phyloP scores from a whole-genome alignment of 2,113 vertebrate genomes.

The Sapajus apella region DNA sequence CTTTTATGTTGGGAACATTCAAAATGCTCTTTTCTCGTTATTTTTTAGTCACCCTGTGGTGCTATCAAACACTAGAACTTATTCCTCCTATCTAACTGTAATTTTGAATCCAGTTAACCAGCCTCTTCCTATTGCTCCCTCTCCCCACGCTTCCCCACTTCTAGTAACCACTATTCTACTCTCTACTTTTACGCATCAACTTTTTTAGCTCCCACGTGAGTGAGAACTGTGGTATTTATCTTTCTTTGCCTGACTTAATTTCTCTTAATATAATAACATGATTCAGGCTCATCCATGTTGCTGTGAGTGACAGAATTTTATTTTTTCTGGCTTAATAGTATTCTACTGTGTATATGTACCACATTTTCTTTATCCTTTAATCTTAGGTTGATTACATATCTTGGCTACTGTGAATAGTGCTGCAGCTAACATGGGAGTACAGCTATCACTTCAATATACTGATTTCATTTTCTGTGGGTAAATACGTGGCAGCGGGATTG shows the following conservation, averaged over 20 bases:
- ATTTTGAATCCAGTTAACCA: not conserved
- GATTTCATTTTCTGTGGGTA: not conserved
- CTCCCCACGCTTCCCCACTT: not conserved
- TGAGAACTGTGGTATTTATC: not conserved
- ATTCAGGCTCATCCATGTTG: not conserved
- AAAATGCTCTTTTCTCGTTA: not conserved
- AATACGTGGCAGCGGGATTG: not conserved
- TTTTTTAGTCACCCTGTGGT: not conserved
- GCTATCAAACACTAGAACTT: not conserved
- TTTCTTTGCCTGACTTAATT: not conserved
- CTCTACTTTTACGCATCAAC: not conserved
- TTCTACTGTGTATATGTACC: not conserved
- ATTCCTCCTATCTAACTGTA: not conserved
- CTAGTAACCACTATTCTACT: not conserved
- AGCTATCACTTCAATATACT: not conserved
- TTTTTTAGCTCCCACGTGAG: not conserved
- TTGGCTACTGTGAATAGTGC: not conserved
- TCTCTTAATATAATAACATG: not conserved
- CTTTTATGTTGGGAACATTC: not conserved
- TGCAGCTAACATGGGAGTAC: not conserved
- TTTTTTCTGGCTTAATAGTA: not conserved
- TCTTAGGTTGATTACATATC: not conserved
- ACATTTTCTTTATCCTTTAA: not conserved
- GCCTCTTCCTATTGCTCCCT: not conserved
- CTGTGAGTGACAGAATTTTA: not conserved